phyloP scores from a whole-genome alignment of 2,797 vertebrate genomes.

The Acestrorhynchus altus region DNA sequence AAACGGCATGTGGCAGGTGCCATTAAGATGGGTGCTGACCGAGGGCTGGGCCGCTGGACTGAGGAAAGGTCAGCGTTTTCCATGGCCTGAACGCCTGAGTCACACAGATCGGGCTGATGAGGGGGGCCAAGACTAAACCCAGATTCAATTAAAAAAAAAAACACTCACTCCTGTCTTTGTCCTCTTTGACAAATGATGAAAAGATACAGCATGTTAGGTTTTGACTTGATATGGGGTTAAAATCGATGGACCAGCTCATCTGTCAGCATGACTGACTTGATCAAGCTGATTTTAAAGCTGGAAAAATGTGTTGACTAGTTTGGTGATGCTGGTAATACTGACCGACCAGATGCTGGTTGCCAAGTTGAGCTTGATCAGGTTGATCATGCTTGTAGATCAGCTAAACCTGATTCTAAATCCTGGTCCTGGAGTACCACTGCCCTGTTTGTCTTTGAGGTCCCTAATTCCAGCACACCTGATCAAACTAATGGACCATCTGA shows the following conservation, averaged over 20 bases:
- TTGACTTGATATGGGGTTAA: neutral
- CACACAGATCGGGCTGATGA: constrained; percentile 46
- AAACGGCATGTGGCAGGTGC: constrained; percentile 55
- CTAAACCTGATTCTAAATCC: too few species aligned
- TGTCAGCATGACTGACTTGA: too few species aligned
- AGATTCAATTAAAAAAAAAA: neutral
- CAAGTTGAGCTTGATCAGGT: too few species aligned
- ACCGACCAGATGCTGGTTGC: too few species aligned
- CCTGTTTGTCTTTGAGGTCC: too few species aligned
- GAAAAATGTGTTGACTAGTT: too few species aligned
- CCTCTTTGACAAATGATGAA: neutral
- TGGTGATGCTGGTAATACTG: too few species aligned
- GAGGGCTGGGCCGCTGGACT: constrained; percentile 58
- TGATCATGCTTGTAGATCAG: too few species aligned
- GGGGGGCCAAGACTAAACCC: constrained; percentile 16
- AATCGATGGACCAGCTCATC: neutral
- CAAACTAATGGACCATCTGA: too few species aligned
- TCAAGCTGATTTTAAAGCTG: too few species aligned
- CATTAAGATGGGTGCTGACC: constrained; percentile 55
- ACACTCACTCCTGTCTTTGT: neutral
- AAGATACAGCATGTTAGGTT: neutral
- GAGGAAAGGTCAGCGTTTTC: constrained; percentile 71
- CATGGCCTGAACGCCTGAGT: constrained; percentile 46
- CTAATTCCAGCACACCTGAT: too few species aligned
- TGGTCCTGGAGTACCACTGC: too few species aligned